These are phyloP conservation scores for Brienomyrus longianalis DNA, from an alignment of 2,113 vertebrate genomes.

Conservation along the genomic window DNA sequence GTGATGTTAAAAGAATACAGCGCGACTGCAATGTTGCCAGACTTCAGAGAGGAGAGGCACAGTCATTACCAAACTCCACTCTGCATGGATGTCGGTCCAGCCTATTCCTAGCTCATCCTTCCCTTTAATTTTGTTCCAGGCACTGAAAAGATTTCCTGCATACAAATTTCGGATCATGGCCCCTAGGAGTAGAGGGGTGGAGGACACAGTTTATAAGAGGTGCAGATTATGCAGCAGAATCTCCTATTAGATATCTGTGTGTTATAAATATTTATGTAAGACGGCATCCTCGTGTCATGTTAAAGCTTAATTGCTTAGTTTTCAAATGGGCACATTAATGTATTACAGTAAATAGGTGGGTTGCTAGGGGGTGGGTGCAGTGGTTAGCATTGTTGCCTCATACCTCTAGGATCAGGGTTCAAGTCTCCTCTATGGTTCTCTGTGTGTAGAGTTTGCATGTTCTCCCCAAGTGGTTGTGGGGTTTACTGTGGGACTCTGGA, in stretches of 20 bases:
- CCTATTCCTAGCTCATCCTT: background rate
- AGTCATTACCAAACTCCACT: background rate
- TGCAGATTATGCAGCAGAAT: background rate
- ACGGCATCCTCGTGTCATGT: background rate
- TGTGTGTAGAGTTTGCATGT: background rate
- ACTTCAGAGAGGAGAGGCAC: background rate
- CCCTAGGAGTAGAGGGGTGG: background rate
- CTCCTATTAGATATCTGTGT: background rate
- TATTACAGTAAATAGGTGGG: background rate
- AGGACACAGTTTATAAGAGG: background rate
- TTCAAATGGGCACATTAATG: background rate
- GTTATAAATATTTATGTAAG: slow-evolving; percentile 9
- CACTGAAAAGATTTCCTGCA: background rate
- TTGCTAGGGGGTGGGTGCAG: no score
- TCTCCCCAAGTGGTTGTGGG: background rate
- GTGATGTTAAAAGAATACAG: background rate
- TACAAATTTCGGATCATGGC: background rate
- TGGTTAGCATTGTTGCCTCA: background rate
- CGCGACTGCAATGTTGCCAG: background rate
- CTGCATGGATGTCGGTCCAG: background rate
- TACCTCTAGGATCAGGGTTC: background rate
- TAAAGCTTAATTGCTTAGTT: background rate
- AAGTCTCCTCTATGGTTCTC: background rate
- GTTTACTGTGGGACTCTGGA: background rate
- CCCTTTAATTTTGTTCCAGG: background rate